Conservation (phyloP, 2,113 vertebrate genomes). For the Petromus typicus region DNA sequence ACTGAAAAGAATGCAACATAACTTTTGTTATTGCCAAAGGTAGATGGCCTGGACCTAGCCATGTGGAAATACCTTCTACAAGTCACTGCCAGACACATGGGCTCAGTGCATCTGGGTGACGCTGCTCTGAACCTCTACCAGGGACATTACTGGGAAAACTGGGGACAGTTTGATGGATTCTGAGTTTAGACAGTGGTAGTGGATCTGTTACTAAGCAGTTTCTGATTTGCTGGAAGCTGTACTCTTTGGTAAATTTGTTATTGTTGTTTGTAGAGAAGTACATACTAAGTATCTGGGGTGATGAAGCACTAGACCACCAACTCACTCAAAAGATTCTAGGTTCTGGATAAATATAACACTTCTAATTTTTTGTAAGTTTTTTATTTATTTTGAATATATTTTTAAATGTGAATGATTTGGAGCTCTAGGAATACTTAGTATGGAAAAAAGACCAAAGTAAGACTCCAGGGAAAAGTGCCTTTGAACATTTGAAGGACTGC, state of each 20-base stretch:
- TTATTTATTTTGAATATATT: background rate
- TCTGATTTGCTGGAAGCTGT: background rate
- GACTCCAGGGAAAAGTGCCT: background rate
- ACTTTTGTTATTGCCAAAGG: background rate
- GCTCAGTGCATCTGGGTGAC: background rate
- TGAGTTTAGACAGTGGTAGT: background rate
- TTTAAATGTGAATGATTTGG: background rate
- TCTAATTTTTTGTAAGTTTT: slow-evolving; percentile 28
- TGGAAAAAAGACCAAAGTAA: background rate
- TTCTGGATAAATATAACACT: background rate
- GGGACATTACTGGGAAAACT: background rate
- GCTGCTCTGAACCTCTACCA: background rate
- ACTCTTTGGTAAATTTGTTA: background rate
- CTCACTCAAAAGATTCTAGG: background rate
- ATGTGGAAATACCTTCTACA: background rate
- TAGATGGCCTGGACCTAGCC: background rate
- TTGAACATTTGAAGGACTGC: background rate
- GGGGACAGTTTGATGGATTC: background rate
- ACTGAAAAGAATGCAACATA: background rate
- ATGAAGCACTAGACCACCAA: background rate
- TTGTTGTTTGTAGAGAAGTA: slow-evolving; percentile 5
- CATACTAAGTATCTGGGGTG: background rate
- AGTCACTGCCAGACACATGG: background rate
- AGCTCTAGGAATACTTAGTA: background rate
- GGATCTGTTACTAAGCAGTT: background rate